phyloP scores from a whole-genome alignment of 2,888 invertebrate species.

The Dendrolimus houi region DNA sequence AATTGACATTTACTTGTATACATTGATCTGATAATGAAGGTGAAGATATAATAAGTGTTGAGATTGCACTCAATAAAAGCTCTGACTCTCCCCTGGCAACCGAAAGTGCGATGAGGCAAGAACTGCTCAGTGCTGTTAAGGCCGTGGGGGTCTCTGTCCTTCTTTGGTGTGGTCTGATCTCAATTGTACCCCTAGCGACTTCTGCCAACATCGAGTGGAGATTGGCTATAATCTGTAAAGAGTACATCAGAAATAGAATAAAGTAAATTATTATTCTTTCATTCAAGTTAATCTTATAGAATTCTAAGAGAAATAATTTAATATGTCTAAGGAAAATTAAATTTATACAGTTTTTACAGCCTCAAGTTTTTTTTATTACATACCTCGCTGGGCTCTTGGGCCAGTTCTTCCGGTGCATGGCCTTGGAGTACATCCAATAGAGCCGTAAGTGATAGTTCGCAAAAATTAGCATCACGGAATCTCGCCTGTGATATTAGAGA shows the following conservation, averaged over 20 bases:
- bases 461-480: conserved; percentile 87
- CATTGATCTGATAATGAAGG: conserved; percentile 85
- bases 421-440: conserved; percentile 94
- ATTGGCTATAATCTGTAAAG: conserved; percentile 80
- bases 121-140: conserved; percentile 91
- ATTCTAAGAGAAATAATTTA: no score
- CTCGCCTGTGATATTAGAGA: conserved; percentile 93
- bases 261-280: no score
- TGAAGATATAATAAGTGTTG: conserved; percentile 91
- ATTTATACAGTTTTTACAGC: no score
- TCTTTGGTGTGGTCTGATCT: conserved; percentile 9
- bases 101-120: conserved; percentile 93
- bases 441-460: conserved; percentile 91
- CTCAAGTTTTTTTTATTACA: conserved; percentile 4
- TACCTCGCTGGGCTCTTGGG: conserved; percentile 86
- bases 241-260: no score
- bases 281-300: no score
- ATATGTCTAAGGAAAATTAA: no score
- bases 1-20: conserved; percentile 77
- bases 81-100: conserved; percentile 96
- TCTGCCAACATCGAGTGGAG: conserved; percentile 90
- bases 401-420: conserved; percentile 89
- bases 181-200: conserved; percentile 80
- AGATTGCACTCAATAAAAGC: conserved; percentile 89
- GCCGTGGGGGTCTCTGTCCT: conserved; percentile 75